Conservation (phyloP, 2,888 invertebrate genomes). For the Caenorhabditis becei region DNA sequence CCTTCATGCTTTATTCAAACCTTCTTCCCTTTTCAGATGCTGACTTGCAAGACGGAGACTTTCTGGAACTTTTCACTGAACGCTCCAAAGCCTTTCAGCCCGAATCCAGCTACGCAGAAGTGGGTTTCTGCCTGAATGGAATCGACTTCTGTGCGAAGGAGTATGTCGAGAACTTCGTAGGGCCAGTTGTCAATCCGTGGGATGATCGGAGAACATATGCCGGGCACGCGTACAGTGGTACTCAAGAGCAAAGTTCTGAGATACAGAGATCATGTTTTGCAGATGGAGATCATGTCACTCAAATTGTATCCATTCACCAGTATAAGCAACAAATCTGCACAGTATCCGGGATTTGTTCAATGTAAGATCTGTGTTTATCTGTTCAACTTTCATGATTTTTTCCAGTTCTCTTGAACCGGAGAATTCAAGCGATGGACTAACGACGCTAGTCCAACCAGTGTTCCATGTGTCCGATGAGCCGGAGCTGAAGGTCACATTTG, state of each 20-base stretch:
- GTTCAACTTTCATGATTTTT: too few relatives aligned
- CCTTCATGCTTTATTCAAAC: background rate
- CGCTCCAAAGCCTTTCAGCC: background rate
- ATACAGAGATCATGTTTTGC: background rate
- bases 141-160: conserved; percentile 19
- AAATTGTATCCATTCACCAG: conserved; percentile 1
- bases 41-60: background rate
- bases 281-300: conserved; percentile 6
- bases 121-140: background rate
- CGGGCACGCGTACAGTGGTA: conserved; percentile 1
- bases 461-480: too few relatives aligned
- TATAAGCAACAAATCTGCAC: conserved; percentile 20
- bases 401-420: too few relatives aligned
- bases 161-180: background rate
- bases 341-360: conserved; percentile 22
- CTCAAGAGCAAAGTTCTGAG: background rate
- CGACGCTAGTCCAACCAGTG: too few relatives aligned
- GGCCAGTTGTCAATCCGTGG: conserved; percentile 14
- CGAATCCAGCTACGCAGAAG: background rate
- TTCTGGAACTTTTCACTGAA: background rate
- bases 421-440: too few relatives aligned
- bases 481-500: too few relatives aligned
- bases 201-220: background rate
- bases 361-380: background rate
- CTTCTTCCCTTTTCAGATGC: background rate